Base-by-base conservation (phyloP, 2,888 invertebrate genomes). In the Rosalia funebris region DNA sequence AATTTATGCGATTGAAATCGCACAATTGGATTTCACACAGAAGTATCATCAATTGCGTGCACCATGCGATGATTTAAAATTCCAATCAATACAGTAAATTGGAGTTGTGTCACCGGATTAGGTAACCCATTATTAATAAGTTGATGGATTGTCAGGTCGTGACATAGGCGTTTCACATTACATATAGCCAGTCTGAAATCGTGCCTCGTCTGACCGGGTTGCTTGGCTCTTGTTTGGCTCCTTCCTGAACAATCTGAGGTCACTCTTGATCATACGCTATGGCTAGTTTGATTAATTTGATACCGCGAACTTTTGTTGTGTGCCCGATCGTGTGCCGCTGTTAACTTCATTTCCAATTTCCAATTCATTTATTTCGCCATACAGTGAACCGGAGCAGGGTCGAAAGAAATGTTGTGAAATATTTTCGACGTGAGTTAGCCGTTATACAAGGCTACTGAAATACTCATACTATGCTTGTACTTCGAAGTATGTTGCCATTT, bases 71-170 rank as follows among this genome's bases (percentile, higher is more conserved):
- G 64, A 60, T 64, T 70, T 60, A 62, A 66, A 72, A 71, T 68
- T 69, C 69, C 70, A 66, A 71, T 71, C 72, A 66, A 72, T 71
- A 17, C 25, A 37, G 70, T 74, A 70, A 75, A 75, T 75, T 75
- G 73, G 72, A 71, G 66, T 75, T 75, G 71, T 76, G 75, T 77
- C 76, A 77, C 71, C 71, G 68, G 64, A 75, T 77, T 76, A 73
- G 71, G 75, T 71, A 77, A 78, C 70, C 72, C 66, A 72, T 76
- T 76, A 77, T 77, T 77, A 77, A 75, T 75, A 72, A 72, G 65
- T 71, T 75, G 77, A 77, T 77, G 74, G 75, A 77, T 76, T 72
- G 72, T 66, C 60, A 62, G 66, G 54, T 72, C 72, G 72, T 72
- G 71, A 71, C 65, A 64, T 61, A 68, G 67, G 70, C 70, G 69